phyloP scores from a whole-genome alignment of 2,113 vertebrate genomes.

The Campylomormyrus numenius region DNA sequence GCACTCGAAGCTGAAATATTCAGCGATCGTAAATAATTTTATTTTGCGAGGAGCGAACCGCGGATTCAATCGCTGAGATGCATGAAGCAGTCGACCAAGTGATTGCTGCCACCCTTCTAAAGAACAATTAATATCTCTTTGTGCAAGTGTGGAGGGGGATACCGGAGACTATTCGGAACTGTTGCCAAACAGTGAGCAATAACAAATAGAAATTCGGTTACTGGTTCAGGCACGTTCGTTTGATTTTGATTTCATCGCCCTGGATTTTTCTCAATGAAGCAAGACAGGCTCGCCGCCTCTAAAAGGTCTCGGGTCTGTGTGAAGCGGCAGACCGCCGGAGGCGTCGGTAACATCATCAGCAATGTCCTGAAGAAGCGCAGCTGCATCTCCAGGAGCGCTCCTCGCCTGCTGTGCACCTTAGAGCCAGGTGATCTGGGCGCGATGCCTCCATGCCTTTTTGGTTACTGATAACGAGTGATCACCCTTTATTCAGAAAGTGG shows the following conservation, averaged over 20 bases:
- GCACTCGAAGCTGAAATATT: background rate
- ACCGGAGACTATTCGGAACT: background rate
- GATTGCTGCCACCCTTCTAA: background rate
- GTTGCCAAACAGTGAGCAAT: background rate
- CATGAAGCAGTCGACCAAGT: background rate
- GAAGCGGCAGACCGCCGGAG: conserved; percentile 67
- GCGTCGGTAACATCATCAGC: conserved; percentile 87
- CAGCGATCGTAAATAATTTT: background rate
- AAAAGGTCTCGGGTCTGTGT: conserved; percentile 71
- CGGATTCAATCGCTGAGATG: background rate
- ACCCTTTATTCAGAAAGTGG: background rate
- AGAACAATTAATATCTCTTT: background rate
- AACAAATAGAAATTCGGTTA: background rate
- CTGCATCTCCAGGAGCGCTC: conserved; percentile 87
- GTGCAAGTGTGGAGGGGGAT: background rate
- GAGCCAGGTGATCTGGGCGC: conserved; percentile 75
- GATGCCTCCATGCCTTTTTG: too few relatives aligned
- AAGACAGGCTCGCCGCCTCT: conserved; percentile 69
- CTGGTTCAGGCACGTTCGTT: background rate
- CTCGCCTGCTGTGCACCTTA: conserved; percentile 88
- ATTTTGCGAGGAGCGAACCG: background rate
- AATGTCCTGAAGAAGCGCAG: conserved; percentile 90
- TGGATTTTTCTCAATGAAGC: conserved; percentile 65
- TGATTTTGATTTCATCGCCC: background rate
- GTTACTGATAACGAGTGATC: background rate